These are phyloP conservation scores for Karalla daura DNA, from an alignment of 2,797 vertebrate genomes.

Conservation along the genomic window DNA sequence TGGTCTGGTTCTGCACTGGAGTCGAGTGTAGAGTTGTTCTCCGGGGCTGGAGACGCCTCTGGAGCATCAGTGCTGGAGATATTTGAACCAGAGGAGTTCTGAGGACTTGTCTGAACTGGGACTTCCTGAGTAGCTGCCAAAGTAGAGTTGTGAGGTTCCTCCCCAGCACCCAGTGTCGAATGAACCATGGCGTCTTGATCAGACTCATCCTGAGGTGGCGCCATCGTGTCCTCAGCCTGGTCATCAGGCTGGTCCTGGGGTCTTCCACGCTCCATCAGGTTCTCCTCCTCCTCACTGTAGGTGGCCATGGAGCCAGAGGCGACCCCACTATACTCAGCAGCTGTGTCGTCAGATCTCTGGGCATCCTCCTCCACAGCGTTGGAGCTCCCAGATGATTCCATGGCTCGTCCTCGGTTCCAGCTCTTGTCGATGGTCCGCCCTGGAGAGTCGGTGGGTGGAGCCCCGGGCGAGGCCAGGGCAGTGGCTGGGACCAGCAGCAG, in stretches of 20 bases:
- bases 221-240: neutral
- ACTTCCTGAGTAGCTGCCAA: neutral
- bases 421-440: conserved; percentile 34
- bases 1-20: neutral
- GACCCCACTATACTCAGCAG: conserved; percentile 6
- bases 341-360: neutral
- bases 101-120: too few relatives aligned
- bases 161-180: conserved; percentile 10
- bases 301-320: conserved; percentile 5
- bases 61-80: conserved; percentile 29
- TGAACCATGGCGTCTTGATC: neutral
- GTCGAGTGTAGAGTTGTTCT: neutral
- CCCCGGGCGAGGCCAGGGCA: conserved; percentile 40
- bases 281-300: neutral
- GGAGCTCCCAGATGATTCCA: neutral
- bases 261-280: neutral
- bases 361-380: neutral
- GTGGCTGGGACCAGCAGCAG: conserved; percentile 65
- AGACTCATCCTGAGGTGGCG: neutral
- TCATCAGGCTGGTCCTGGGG: conserved; percentile 11
- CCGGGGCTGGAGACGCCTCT: conserved; percentile 27
- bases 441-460: conserved; percentile 51
- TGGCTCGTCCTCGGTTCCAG: conserved; percentile 45
- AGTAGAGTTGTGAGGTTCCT: conserved; percentile 18
- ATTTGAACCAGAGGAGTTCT: neutral